Conservation (phyloP, 2,888 invertebrate species). For the Dascillus cervinus region DNA sequence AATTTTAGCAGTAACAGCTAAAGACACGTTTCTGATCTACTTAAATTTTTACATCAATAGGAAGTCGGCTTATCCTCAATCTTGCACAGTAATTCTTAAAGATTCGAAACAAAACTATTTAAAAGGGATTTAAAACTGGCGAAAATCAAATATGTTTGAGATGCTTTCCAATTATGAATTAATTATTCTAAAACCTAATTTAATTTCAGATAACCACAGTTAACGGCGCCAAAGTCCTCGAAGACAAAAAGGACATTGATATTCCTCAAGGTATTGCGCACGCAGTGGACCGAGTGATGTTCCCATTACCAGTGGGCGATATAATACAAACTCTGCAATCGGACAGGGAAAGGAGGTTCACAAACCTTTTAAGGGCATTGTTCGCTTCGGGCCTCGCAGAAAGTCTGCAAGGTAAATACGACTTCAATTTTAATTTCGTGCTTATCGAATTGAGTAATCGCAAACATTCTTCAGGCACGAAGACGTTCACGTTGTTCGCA, state of each 20-base stretch:
- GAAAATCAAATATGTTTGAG: no score
- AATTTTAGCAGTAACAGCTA: no score
- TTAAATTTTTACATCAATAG: no score
- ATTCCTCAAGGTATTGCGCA: constrained; percentile 83
- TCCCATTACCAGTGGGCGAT: constrained; percentile 82
- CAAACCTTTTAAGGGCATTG: constrained; percentile 68
- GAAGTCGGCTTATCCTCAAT: no score
- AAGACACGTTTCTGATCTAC: no score
- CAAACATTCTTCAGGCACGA: constrained; percentile 55
- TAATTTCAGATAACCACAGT: constrained; percentile 64
- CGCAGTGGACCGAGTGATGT: constrained; percentile 80
- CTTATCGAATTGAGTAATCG: no score
- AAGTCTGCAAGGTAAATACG: constrained; percentile 60
- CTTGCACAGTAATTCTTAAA: no score
- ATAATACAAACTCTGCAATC: constrained; percentile 77
- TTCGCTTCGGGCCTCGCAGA: constrained; percentile 71
- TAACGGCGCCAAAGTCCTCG: constrained; percentile 73
- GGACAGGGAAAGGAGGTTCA: constrained; percentile 73
- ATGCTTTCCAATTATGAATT: no score
- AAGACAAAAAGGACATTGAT: constrained; percentile 75
- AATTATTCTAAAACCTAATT: no score
- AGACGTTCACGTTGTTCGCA: constrained; percentile 79
- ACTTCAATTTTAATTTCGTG: no score
- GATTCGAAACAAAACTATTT: no score
- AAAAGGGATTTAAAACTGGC: no score